Percentiles rank a stretch among this genome's conserved stretches.
Evolutionary conservation across 2,113 vertebrate species (phyloP).

Genomic region (Rhineura floridana): DNA sequence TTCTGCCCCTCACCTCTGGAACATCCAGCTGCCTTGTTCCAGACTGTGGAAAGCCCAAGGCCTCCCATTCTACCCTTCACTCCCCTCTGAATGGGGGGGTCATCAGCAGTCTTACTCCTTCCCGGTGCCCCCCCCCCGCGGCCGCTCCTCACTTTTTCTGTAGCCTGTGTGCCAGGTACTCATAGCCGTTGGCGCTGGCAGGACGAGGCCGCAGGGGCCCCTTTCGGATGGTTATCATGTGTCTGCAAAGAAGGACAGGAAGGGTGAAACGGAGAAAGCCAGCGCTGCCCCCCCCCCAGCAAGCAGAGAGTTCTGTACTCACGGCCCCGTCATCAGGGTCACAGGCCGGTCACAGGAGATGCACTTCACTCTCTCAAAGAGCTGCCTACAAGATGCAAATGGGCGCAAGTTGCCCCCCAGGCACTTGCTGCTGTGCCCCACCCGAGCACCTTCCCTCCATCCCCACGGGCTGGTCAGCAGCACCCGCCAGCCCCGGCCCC

Average conservation of each 20-base stretch:
- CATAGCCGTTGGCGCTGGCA: conserved; percentile 36
- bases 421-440: background rate
- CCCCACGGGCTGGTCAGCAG: background rate
- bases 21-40: too few relatives aligned
- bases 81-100: too few relatives aligned
- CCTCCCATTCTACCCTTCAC: too few relatives aligned
- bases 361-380: conserved; percentile 69
- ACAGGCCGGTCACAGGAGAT: conserved; percentile 71
- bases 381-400: conserved; percentile 61
- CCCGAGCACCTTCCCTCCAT: background rate
- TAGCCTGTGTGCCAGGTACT: conserved; percentile 33
- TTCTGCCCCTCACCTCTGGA: too few relatives aligned
- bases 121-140: background rate
- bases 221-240: conserved; percentile 65
- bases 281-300: background rate
- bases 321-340: conserved; percentile 59
- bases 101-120: too few relatives aligned
- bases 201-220: conserved; percentile 18
- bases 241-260: conserved; percentile 45
- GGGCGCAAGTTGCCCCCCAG: background rate
- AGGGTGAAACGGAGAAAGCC: fast-evolving
- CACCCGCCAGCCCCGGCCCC: background rate
- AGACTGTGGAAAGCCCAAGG: too few relatives aligned
- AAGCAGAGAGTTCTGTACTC: conserved; percentile 50
- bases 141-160: conserved; percentile 50